phyloP scores from a whole-genome alignment of 2,888 invertebrate species.

The Asteroscopus sphinx region DNA sequence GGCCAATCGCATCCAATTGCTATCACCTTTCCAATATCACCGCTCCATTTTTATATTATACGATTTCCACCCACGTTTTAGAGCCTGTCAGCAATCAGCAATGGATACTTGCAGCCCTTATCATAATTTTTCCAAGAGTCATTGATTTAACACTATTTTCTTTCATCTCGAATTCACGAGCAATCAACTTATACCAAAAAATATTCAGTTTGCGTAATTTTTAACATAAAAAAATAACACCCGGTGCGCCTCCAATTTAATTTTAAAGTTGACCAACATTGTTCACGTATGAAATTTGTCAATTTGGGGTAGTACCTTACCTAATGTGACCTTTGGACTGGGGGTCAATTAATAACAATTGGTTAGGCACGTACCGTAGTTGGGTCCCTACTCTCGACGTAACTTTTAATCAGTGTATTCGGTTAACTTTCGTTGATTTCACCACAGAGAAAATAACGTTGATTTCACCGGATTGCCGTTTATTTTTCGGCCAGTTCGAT shows the following conservation, averaged over 20 bases:
- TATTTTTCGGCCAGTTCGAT: conserved; percentile 40
- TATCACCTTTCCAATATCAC: no score
- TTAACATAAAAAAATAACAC: conserved; percentile 54
- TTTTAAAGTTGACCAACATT: conserved; percentile 49
- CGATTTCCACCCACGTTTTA: no score
- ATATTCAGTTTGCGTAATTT: conserved; percentile 45
- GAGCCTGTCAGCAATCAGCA: no score
- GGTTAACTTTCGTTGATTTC: conserved; percentile 56
- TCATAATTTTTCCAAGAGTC: conserved; percentile 20
- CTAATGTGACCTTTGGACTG: conserved; percentile 34
- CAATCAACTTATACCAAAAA: conserved; percentile 49
- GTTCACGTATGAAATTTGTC: conserved; percentile 42
- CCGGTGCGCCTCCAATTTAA: conserved; percentile 38
- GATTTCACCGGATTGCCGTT: conserved; percentile 35
- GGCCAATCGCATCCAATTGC: no score
- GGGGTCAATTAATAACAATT: conserved; percentile 60
- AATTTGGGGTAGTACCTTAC: conserved; percentile 38
- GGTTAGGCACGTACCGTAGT: conserved; percentile 48
- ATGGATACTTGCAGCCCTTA: conserved; percentile 2
- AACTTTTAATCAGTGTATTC: conserved; percentile 65
- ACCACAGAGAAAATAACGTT: no score
- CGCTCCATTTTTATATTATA: no score
- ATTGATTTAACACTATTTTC: conserved; percentile 40
- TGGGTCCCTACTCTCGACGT: conserved; percentile 35
- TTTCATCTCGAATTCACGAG: conserved; percentile 40